These are phyloP conservation scores for Lasiurus cinereus DNA, from an alignment of 2,113 vertebrate species.

Conservation along the genomic window DNA sequence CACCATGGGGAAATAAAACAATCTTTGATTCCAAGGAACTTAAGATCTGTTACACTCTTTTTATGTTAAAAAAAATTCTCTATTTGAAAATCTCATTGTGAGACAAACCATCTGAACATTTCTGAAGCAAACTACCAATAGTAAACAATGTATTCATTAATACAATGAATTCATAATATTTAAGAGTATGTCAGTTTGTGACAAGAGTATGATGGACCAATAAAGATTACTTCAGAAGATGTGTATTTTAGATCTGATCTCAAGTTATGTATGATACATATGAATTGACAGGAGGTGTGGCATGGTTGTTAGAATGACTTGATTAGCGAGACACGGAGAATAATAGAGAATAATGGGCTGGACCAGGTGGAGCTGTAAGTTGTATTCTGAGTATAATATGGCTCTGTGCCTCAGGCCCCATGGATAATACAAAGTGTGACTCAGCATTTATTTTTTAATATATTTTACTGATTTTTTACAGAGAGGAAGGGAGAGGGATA, in stretches of 20 bases:
- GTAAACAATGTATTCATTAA: slow-evolving; percentile 43
- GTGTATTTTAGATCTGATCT: slow-evolving; percentile 1
- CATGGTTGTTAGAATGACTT: background rate
- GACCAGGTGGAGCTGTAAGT: background rate
- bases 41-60: background rate
- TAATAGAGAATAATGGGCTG: background rate
- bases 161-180: background rate
- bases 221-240: background rate
- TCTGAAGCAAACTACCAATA: slow-evolving; percentile 11
- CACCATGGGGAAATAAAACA: slow-evolving; percentile 10
- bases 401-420: background rate
- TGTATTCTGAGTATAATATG: background rate
- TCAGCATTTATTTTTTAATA: background rate
- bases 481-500: too few relatives aligned
- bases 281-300: background rate
- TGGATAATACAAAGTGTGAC: background rate
- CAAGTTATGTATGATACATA: background rate
- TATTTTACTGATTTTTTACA: too few relatives aligned
- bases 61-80: background rate
- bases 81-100: slow-evolving; percentile 50
- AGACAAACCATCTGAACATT: slow-evolving; percentile 32
- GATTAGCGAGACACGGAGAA: slow-evolving; percentile 16
- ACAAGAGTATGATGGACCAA: background rate
- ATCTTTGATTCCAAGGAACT: slow-evolving; percentile 19
- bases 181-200: background rate